A percentile compares a stretch with the other conserved stretches of the same genome.
phyloP scores from a whole-genome alignment of 2,113 vertebrate genomes.

The Sapayoa aenigma region DNA sequence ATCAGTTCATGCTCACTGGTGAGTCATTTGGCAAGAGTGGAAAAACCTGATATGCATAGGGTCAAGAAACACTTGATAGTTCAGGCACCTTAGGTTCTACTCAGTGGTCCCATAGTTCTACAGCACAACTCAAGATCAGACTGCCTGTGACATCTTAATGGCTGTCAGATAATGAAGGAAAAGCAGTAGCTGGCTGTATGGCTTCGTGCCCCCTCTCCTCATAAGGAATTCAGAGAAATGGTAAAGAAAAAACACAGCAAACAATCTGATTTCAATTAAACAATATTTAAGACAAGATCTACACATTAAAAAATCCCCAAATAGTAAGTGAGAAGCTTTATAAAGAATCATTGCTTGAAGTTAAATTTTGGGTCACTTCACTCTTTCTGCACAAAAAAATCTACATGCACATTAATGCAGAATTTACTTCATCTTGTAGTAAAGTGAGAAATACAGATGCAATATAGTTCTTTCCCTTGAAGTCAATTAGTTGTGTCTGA shows the following conservation, averaged over 20 bases:
- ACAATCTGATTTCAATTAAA: background rate
- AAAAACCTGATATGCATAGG: background rate
- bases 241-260: background rate
- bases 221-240: background rate
- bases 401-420: background rate
- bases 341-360: background rate
- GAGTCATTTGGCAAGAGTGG: conserved; percentile 20
- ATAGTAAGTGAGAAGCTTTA: background rate
- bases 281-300: background rate
- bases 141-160: background rate
- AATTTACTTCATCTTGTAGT: background rate
- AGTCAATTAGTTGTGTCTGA: background rate
- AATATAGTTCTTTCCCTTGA: background rate
- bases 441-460: background rate
- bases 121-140: background rate
- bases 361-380: background rate
- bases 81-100: background rate
- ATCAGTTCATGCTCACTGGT: conserved; percentile 81
- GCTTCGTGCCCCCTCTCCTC: background rate
- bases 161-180: background rate
- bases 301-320: background rate
- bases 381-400: background rate
- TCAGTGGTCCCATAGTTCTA: background rate
- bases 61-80: background rate
- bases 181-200: background rate